Evolutionary conservation across 2,113 vertebrate species (phyloP).

Genomic region (Prolemur simus): DNA sequence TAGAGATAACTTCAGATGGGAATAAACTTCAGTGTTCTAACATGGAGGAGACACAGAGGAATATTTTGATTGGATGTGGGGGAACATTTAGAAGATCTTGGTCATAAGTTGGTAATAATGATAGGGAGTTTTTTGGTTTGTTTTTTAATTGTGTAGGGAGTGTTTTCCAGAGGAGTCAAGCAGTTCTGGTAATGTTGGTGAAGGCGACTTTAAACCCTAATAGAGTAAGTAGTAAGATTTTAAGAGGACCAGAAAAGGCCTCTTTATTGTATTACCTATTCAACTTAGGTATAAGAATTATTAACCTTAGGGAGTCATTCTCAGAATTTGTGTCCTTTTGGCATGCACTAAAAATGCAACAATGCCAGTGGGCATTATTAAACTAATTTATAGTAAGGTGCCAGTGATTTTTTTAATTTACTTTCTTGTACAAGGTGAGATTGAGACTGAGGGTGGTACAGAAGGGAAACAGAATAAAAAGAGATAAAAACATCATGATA

Average conservation of each 20-base stretch:
- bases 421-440: not conserved
- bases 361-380: not conserved
- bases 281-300: not conserved
- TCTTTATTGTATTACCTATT: not conserved
- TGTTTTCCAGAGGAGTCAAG: not conserved
- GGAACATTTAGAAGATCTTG: not conserved
- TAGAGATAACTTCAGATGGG: not conserved
- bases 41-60: not conserved
- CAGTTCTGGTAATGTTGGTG: not conserved
- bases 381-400: not conserved
- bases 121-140: not conserved
- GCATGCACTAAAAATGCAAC: not conserved
- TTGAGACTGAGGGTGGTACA: not conserved
- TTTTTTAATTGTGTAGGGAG: not conserved
- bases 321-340: not conserved
- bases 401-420: not conserved
- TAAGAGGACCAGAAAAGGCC: not conserved
- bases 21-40: not conserved
- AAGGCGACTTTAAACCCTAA: not conserved
- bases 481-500: not conserved
- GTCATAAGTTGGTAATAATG: not conserved
- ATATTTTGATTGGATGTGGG: not conserved
- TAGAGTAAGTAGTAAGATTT: not conserved
- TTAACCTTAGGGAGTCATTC: not conserved
- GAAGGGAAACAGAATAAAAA: not conserved